phyloP scores from a whole-genome alignment of 2,888 invertebrate genomes.

The Morpho helenor region DNA sequence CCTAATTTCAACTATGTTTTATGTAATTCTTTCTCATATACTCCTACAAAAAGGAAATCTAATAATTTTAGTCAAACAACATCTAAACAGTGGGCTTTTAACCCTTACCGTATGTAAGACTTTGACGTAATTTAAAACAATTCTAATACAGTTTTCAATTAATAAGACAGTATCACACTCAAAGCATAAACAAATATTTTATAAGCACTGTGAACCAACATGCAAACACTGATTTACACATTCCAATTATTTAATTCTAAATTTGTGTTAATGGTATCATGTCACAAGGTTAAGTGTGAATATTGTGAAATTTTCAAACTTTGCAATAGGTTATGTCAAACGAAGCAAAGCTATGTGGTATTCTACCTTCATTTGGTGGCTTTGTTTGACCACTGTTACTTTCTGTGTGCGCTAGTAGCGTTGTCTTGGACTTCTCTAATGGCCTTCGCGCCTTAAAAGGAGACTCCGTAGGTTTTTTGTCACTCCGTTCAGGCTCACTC shows the following conservation, averaged over 20 bases:
- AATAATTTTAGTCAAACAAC: too few relatives aligned
- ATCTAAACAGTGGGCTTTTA: neutral
- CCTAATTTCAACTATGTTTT: too few relatives aligned
- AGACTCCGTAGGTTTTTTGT: conserved; percentile 68
- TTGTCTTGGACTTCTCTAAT: conserved; percentile 74
- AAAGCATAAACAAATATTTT: conserved; percentile 37
- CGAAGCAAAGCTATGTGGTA: conserved; percentile 66
- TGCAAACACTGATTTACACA: conserved; percentile 59
- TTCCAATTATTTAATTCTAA: conserved; percentile 25
- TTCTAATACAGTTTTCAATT: neutral
- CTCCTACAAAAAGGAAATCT: too few relatives aligned
- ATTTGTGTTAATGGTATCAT: conserved; percentile 27
- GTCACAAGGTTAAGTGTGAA: conserved; percentile 31
- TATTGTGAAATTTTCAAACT: conserved; percentile 39
- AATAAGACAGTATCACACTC: conserved; percentile 30
- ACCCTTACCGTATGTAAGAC: neutral
- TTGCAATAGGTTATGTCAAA: conserved; percentile 72
- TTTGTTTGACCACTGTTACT: conserved; percentile 73
- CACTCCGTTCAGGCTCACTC: conserved; percentile 61
- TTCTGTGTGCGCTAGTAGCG: conserved; percentile 70
- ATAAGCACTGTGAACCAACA: conserved; percentile 57
- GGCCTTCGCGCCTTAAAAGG: conserved; percentile 67
- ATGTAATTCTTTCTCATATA: too few relatives aligned
- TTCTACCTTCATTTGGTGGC: conserved; percentile 71
- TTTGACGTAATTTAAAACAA: too few relatives aligned